Base-by-base conservation (phyloP, 2,797 vertebrate species). In the Botia almorhae region DNA sequence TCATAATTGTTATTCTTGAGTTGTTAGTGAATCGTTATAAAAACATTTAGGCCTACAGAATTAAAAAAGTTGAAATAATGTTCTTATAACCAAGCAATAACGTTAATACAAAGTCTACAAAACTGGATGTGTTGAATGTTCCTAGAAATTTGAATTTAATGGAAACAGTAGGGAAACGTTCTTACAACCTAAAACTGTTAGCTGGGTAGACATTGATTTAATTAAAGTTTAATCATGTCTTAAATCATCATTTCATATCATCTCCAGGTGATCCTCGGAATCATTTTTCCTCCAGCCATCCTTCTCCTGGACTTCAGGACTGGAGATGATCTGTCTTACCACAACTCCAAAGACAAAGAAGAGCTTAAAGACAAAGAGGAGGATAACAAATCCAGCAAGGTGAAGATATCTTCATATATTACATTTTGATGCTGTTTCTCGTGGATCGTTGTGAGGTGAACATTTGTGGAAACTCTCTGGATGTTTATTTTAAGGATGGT, bases 261-360 rank as follows among this genome's bases (percentile, higher is more conserved):
- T 33, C 50, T n/a, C 8, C 81, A 99, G 97, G 97, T 99, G 67
- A 99, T 99, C 88, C 91, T 97, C 88, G 97, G 97, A 60, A 98
- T 99, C 83, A 93, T 98, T 75, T 92, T 96, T 4, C 98, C 98
- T 55, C 98, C 95, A 8, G 90, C 96, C 75, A 99, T 99, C 87
- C 89, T 99, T 61, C 94, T 99, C 84, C 79, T 99, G 87, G 98
- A 99, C 78, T 98, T 97, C 88, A 95, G 96, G 46, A 90, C 96
- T 8, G 94, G 94, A 0, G 97, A 99, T 56, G 97, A 98, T 63
- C 90, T 94, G 4, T 95, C 95, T 8, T 96, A 95, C 82, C 94
- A 96, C 69, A 93, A 93, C 29, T 91, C 94, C 14, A 94, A 85
- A 80, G 92, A 92, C 84, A 95, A 95, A 2, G 96, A 95, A 39